phyloP scores from a whole-genome alignment of 2,888 invertebrate genomes.

The Zelleria hepariella region DNA sequence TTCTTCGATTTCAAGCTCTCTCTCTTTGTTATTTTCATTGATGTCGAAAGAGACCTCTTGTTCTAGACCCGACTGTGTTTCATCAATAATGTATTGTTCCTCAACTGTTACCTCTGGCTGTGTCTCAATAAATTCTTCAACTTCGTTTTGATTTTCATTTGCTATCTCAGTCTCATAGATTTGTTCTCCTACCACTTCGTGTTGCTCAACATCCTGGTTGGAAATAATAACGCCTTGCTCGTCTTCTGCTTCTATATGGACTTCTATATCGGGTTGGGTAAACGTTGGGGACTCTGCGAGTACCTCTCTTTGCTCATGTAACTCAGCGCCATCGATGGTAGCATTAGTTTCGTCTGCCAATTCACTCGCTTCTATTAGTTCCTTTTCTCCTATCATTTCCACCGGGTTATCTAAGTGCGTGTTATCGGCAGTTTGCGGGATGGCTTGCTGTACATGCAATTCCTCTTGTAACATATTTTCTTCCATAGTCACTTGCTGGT shows the following conservation, averaged over 20 bases:
- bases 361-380: not conserved
- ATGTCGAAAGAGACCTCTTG: not conserved
- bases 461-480: not conserved
- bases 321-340: not conserved
- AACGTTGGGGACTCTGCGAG: not conserved
- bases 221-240: not conserved
- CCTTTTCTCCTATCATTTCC: not conserved
- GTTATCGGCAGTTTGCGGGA: not conserved
- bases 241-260: not conserved
- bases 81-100: not conserved
- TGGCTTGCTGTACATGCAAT: not conserved
- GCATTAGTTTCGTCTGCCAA: not conserved
- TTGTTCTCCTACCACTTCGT: conserved; percentile 11
- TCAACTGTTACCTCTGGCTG: not conserved
- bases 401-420: not conserved
- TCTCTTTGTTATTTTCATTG: not conserved
- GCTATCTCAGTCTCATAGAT: not conserved
- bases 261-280: not conserved
- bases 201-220: conserved; percentile 4
- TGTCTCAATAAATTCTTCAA: not conserved
- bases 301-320: not conserved
- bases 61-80: not conserved
- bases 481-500: not conserved
- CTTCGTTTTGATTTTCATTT: not conserved
- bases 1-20: conserved; percentile 3